Evolutionary conservation across 2,113 vertebrate genomes (phyloP).

Genomic region (Parus major): DNA sequence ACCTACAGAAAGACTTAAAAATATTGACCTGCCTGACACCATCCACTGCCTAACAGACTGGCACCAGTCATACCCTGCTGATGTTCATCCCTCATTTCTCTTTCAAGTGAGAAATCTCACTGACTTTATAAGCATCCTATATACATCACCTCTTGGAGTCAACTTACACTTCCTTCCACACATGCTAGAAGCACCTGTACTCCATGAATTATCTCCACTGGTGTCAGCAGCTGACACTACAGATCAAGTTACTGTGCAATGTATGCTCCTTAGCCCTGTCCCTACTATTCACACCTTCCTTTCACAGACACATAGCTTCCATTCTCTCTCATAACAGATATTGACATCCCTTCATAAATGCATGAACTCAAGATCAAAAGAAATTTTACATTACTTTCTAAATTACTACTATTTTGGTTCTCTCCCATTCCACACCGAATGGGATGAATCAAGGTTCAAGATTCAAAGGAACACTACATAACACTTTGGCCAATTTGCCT

Average conservation of each 20-base stretch:
- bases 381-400: not conserved
- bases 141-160: not conserved
- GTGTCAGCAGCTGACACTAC: not conserved
- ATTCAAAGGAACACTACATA: not conserved
- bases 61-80: not conserved
- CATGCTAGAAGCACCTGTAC: not conserved
- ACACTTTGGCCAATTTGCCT: not conserved
- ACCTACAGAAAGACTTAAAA: not conserved
- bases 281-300: not conserved
- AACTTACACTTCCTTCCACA: not conserved
- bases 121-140: not conserved
- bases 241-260: not conserved
- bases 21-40: not conserved
- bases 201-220: not conserved
- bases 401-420: not conserved
- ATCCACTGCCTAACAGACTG: not conserved
- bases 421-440: not conserved
- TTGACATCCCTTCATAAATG: not conserved
- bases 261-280: not conserved
- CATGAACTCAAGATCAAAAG: not conserved
- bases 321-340: not conserved
- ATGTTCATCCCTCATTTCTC: not conserved
- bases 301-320: not conserved
- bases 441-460: not conserved
- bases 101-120: not conserved